A percentile compares a stretch with the other conserved stretches of the same genome.
phyloP scores from a whole-genome alignment of 2,113 vertebrate species.

The Ramphastos sulfuratus region DNA sequence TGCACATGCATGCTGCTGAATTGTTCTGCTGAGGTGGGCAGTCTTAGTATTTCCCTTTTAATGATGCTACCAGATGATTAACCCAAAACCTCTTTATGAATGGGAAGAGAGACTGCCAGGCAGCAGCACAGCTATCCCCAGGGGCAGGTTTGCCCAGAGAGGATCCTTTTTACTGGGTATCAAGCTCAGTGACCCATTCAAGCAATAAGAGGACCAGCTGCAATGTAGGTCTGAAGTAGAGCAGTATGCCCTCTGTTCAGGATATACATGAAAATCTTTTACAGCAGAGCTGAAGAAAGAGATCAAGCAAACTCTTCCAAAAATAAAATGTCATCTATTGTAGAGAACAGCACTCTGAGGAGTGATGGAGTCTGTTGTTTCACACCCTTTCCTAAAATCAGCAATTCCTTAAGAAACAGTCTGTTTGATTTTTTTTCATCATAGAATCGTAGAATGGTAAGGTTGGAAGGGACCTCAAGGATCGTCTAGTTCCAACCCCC shows the following conservation, averaged over 20 bases:
- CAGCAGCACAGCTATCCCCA: background rate
- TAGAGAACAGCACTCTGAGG: background rate
- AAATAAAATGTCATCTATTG: background rate
- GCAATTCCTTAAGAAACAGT: background rate
- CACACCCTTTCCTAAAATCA: background rate
- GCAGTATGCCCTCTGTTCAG: background rate
- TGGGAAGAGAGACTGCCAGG: background rate
- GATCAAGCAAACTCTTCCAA: background rate
- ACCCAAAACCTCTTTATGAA: conserved; percentile 29
- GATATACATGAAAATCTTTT: background rate
- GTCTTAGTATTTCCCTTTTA: conserved; percentile 17
- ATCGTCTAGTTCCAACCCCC: no score
- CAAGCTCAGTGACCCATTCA: background rate
- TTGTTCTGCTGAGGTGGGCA: background rate
- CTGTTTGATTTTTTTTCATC: background rate
- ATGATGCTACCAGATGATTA: conserved; percentile 25
- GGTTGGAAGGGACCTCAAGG: no score
- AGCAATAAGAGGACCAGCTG: background rate
- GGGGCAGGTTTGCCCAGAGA: background rate
- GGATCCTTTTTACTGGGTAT: background rate
- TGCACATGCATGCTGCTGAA: background rate
- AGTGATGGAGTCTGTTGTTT: background rate
- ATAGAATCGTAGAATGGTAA: no score
- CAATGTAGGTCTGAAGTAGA: background rate
- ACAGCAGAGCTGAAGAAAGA: background rate